phyloP scores from a whole-genome alignment of 2,888 invertebrate genomes.

The Yponomeuta malinellus region DNA sequence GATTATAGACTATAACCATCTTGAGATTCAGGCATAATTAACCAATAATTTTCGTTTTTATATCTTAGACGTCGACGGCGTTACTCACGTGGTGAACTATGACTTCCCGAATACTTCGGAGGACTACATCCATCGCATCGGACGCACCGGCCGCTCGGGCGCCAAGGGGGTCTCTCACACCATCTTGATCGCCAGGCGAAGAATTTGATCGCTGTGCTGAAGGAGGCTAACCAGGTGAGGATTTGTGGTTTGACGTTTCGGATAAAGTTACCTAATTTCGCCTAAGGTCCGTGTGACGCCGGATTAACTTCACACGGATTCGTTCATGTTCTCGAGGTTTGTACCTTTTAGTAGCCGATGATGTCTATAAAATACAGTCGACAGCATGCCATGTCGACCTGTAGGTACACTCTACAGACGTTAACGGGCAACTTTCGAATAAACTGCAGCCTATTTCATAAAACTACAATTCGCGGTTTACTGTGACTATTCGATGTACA shows the following conservation, averaged over 20 bases:
- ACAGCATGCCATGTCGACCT: too few species aligned
- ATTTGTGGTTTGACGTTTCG: background rate
- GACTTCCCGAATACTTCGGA: conserved; percentile 86
- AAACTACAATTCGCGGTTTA: too few species aligned
- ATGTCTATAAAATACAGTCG: background rate
- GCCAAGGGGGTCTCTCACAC: conserved; percentile 84
- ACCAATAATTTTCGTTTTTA: too few species aligned
- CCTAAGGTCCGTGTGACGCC: background rate
- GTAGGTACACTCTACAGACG: too few species aligned
- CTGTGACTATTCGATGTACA: too few species aligned
- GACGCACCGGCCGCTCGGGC: conserved; percentile 80
- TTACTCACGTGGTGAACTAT: conserved; percentile 86
- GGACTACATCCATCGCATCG: conserved; percentile 87
- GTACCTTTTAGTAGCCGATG: conserved; percentile 22
- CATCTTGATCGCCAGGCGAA: conserved; percentile 80
- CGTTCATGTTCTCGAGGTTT: conserved; percentile 70
- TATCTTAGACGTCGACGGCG: conserved; percentile 81
- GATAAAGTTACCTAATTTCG: background rate
- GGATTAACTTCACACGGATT: too few species aligned
- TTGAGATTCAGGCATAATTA: too few species aligned
- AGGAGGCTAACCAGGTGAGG: conserved; percentile 81
- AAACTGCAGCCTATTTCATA: too few species aligned
- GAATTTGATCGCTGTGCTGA: conserved; percentile 79
- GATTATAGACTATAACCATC: too few species aligned
- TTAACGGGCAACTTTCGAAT: too few species aligned